Percentiles rank a stretch among this genome's conserved stretches.
These are phyloP conservation scores for Arctocebus calabarensis DNA, from an alignment of 2,797 vertebrate genomes.

Conservation along the genomic window DNA sequence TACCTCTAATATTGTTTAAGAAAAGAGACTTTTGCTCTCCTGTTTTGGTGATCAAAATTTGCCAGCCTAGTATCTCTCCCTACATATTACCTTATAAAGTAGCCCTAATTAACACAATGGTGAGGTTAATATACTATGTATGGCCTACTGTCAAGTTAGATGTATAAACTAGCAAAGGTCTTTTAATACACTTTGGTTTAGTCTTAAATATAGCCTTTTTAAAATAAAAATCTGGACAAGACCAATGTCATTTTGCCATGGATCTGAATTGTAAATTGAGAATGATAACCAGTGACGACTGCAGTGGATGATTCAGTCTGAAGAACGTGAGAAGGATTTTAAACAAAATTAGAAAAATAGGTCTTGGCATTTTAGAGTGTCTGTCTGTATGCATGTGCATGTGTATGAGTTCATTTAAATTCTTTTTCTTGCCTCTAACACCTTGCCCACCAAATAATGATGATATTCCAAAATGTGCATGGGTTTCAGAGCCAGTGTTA, in stretches of 20 bases:
- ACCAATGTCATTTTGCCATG: neutral
- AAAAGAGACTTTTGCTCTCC: neutral
- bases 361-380: neutral
- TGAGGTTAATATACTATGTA: neutral
- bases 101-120: neutral
- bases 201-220: neutral
- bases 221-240: neutral
- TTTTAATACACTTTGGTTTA: neutral
- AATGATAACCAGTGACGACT: neutral
- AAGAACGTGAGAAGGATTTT: neutral
- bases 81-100: neutral
- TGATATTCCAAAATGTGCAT: slow-evolving; percentile 10
- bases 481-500: neutral
- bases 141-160: neutral
- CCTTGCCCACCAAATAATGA: slow-evolving; percentile 46
- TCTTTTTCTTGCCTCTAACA: slow-evolving; percentile 1
- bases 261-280: neutral
- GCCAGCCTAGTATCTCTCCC: neutral
- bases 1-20: neutral
- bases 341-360: neutral
- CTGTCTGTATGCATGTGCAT: neutral
- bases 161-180: neutral
- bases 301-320: neutral
- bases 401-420: neutral
- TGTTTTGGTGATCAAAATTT: neutral